Evolutionary conservation across 2,888 invertebrate species (phyloP), one percentile per base, ranked within the genome.

Genomic region (Morpho helenor): DNA sequence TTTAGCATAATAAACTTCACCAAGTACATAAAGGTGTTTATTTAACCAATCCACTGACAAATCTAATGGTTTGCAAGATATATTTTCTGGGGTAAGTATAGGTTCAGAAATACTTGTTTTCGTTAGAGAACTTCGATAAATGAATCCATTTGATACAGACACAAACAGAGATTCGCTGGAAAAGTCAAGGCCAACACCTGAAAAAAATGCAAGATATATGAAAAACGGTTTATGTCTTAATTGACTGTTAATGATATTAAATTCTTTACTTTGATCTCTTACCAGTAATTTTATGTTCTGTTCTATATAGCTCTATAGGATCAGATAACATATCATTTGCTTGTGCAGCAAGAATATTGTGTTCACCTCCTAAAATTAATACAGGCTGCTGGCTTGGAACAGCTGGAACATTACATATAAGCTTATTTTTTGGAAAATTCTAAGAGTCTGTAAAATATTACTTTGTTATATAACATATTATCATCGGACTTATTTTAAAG

Each of bases 21-120:
- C 96, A 41, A 97, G 91, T 56, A 98, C 92, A 72, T 97, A 98
- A 2, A 98, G 88, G 59, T 96, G 94, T 61, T 94, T 92, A 74
- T 96, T 96, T 43, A 98, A 85, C 98, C 98, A 98, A 80, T 98
- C 98, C 0, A 97, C 93, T 1, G 96, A 95, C 7, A 96, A 75
- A 65, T 94, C 94, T 52, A 94, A 77, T 0, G 96, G 95, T 60
- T 91, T 91, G 74, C 94, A 94, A 52, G 92, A 90, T 8, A 92
- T 90, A 52, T 91, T 91, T 49, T 91, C 84, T 0, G 94, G 92
- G 3, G 92, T 87, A 0, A 94, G 80, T 45, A 95, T 92, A 6
- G 89, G 68, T 59, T 82, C 80, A n/a, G 84, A 79, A 56, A 73
- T 63, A 62, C 80, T 84, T 68, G 89, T 86, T 70, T 82, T 85